These are phyloP conservation scores for Aegotheles bennettii DNA, from an alignment of 2,113 vertebrate genomes.

Conservation along the genomic window DNA sequence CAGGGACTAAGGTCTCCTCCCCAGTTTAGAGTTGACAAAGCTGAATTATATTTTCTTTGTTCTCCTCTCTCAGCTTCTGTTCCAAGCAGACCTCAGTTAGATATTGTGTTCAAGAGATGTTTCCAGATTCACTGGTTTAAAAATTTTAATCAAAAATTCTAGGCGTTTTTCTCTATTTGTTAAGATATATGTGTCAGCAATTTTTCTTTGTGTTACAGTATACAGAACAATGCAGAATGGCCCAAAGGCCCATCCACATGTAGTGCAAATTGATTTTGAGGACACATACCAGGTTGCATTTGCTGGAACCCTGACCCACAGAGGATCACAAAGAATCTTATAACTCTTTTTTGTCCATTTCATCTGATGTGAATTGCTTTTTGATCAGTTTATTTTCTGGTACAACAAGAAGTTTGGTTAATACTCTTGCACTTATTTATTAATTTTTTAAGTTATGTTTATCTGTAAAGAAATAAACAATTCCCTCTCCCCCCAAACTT, in stretches of 20 bases:
- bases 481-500: neutral
- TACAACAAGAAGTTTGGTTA: neutral
- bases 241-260: neutral
- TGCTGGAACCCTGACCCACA: neutral
- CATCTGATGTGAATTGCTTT: neutral
- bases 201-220: neutral
- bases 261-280: neutral
- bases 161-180: neutral
- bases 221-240: neutral
- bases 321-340: neutral
- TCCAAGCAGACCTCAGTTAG: neutral
- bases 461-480: neutral
- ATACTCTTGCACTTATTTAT: neutral
- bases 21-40: neutral
- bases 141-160: neutral
- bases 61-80: neutral
- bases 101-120: neutral
- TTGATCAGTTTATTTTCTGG: neutral
- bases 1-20: neutral
- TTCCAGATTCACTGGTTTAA: neutral
- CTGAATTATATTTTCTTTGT: neutral
- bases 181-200: neutral
- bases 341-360: neutral
- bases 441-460: neutral
- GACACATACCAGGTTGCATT: fast-evolving